Evolutionary conservation across 2,113 vertebrate genomes (phyloP), one percentile per base, ranked within the genome.

Genomic region (Uria lomvia): DNA sequence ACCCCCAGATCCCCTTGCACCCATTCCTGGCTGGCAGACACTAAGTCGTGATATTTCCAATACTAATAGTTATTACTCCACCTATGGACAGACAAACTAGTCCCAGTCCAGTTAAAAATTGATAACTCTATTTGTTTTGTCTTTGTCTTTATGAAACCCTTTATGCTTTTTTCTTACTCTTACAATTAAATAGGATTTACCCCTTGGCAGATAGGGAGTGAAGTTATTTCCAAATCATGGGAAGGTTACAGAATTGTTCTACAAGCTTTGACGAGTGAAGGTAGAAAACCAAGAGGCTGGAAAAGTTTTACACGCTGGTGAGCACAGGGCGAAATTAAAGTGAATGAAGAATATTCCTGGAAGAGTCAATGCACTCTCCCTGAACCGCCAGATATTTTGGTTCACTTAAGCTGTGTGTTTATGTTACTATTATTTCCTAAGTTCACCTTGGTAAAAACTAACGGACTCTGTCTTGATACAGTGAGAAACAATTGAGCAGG

Each of bases 391-490:
- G 45, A 75, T 92, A 89, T 82, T 97, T 96, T 85, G 53, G 73
- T 92, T 96, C 62, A 55, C 58, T 94, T 97, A 94, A 87, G 62
- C 56, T 73, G 29, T 45, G 47, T 89, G 94, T 94, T 95, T 91
- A 90, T 76, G 53, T 79, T 82, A 70, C 53, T 76, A 40, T 55
- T 76, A 89, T 92, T 91, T 94, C 70, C 60, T 89, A 42, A 94
- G 83, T 92, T 96, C 94, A 94, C 91, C 94, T 97, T 95, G 89
- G 42, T 90, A 59, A 92, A 96, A 96, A 55, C 75, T 90, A 66
- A 90, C 75, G 0, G 10, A 68, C 70, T 95, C 62, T 92, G 76
- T 79, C 94, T 81, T 62, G 73, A 71, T 94, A 50, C 73, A 65
- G 6, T 36, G 70, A 90, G 88, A 92, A 97, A 89, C 78, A 95